Evolutionary conservation across 2,113 vertebrate species (phyloP).

Genomic region (Peromyscus maniculatus): DNA sequence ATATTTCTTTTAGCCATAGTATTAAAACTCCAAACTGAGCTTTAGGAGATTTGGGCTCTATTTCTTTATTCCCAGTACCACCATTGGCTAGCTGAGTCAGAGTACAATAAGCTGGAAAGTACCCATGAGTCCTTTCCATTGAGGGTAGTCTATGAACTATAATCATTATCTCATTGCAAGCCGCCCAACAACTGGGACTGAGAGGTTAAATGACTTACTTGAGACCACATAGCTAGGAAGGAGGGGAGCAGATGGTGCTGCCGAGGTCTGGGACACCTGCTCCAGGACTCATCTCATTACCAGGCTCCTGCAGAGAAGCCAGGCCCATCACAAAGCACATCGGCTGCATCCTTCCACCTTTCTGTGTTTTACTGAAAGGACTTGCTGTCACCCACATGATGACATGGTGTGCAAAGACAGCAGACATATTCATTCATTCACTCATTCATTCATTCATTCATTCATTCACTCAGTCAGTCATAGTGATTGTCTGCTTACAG

Average conservation of each 20-base stretch:
- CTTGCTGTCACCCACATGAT: background rate
- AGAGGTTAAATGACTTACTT: background rate
- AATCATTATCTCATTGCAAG: conserved; percentile 10
- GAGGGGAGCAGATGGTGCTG: background rate
- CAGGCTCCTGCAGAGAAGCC: background rate
- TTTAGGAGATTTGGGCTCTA: background rate
- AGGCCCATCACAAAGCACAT: background rate
- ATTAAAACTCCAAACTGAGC: background rate
- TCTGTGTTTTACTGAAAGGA: background rate
- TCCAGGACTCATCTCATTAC: background rate
- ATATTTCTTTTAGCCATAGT: background rate
- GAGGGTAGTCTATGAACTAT: background rate
- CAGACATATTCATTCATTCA: background rate
- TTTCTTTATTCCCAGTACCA: background rate
- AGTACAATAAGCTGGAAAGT: background rate
- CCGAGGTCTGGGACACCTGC: background rate
- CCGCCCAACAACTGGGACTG: background rate
- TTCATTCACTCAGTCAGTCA: background rate
- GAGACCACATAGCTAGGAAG: background rate
- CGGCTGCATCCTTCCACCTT: background rate
- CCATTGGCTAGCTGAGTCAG: background rate
- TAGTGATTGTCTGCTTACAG: background rate
- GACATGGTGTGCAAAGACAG: background rate
- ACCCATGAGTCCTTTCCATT: background rate
- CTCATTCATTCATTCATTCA: background rate